A percentile compares a stretch with the other conserved stretches of the same genome.
These are phyloP conservation scores for Drosophila sordidula DNA, from an alignment of 2,888 invertebrate species.

Conservation along the genomic window DNA sequence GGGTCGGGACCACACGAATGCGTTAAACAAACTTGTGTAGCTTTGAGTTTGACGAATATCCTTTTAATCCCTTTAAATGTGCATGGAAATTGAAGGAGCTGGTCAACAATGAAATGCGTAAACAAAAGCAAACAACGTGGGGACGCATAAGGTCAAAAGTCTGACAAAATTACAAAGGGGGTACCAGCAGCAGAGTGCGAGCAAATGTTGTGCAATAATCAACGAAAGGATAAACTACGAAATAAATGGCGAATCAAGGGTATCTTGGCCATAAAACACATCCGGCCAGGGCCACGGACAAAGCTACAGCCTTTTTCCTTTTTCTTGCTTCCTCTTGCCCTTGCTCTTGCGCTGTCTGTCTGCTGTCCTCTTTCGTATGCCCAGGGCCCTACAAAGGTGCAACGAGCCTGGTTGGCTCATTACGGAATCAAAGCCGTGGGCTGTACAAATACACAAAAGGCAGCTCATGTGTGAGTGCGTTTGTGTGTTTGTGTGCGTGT, in stretches of 20 bases:
- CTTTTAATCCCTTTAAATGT: conserved; percentile 81
- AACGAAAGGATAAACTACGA: conserved; percentile 79
- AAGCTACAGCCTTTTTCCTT: conserved; percentile 42
- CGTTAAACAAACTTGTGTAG: conserved; percentile 63
- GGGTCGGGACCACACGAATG: conserved; percentile 33
- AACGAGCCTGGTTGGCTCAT: conserved; percentile 66
- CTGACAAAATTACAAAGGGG: conserved; percentile 63
- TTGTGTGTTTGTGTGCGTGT: conserved; percentile 10
- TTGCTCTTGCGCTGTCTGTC: conserved; percentile 1
- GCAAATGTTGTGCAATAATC: conserved; percentile 78
- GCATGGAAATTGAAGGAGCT: conserved; percentile 66
- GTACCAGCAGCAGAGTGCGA: conserved; percentile 36
- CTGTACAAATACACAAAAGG: conserved; percentile 47
- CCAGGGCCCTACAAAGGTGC: conserved; percentile 63
- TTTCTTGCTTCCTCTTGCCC: neutral
- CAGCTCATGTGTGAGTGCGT: conserved; percentile 4
- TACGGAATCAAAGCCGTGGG: conserved; percentile 75
- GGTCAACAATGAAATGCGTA: conserved; percentile 64
- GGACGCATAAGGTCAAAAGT: conserved; percentile 72
- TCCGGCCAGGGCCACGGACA: conserved; percentile 61
- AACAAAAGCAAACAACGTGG: conserved; percentile 61
- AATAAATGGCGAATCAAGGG: conserved; percentile 79
- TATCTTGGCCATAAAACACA: conserved; percentile 75
- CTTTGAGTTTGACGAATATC: conserved; percentile 77
- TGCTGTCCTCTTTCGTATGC: conserved; percentile 19